Evolutionary conservation across 1,140 invertebrate species (phyloP), one percentile per base, ranked within the genome.

Genomic region (Lepeophtheirus salmonis): DNA sequence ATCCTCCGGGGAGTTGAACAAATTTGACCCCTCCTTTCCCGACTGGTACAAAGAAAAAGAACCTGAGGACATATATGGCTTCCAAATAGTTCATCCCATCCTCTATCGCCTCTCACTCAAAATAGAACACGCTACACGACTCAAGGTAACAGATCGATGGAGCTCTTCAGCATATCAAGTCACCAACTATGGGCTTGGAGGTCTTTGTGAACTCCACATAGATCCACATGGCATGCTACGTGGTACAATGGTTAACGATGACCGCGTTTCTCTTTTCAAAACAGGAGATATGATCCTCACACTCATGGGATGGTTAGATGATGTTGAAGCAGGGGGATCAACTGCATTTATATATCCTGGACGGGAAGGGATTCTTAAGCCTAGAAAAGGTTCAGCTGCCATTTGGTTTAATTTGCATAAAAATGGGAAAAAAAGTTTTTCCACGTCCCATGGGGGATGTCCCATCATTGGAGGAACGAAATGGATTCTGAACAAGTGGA

Each of bases 401-500:
- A 16, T 58, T 24, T 56, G 60, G 56, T 30, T 41, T 13, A 49
- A 48, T 24, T 20, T 60, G 2, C 16, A 30, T 14, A 14, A 20
- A 3, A 41, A 60, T 16, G 21, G 25, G 3, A 12, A 41, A 3
- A 14, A 12, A n/a, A 49, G 59, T 30, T 18, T n/a, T 14, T 10
- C n/a, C 16, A 20, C 49, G 10, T 13, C 18, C 3, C 57, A 60
- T 22, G 57, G 57, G 18, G 60, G 60, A 6, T 56, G 60, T 23
- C 56, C 60, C 3, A 25, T 60, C 13, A 13, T 24, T 23, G 55
- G 12, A 18, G 48, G 57, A 24, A 14, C 16, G 17, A 62, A 62
- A 20, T 62, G 57, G 56, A 62, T 62, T 50, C n/a, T 50, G 18
- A 62, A 60, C 26, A 60, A 62, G 20, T 62, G 51, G 61, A 49